Conservation (phyloP, 2,113 vertebrate genomes). For the Clarias magur region DNA sequence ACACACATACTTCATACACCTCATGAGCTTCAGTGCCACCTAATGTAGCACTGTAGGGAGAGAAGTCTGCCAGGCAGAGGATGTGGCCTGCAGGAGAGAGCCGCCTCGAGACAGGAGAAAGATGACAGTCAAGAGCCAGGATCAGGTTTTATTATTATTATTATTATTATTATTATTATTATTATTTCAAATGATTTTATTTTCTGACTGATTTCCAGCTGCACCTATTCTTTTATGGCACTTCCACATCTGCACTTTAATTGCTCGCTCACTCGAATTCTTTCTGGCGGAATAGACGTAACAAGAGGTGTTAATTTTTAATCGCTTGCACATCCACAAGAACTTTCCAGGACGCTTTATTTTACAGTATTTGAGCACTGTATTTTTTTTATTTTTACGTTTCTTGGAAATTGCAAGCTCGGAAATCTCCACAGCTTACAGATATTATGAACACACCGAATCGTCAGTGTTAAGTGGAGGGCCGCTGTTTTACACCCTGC, state of each 20-base stretch:
- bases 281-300: not conserved
- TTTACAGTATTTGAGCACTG: conserved; percentile 13
- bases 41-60: conserved; percentile 17
- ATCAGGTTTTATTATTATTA: not conserved
- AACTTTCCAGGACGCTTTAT: not conserved
- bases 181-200: not conserved
- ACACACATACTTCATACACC: conserved; percentile 9
- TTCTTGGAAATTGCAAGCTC: conserved; percentile 34
- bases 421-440: conserved; percentile 53
- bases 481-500: conserved; percentile 63
- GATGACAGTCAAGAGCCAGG: conserved; percentile 17
- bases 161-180: not conserved
- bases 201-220: not conserved
- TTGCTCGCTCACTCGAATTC: not conserved
- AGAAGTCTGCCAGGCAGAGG: conserved; percentile 9
- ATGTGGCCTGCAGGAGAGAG: conserved; percentile 32
- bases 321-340: conserved; percentile 5
- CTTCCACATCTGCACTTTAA: conserved; percentile 34
- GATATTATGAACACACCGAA: conserved; percentile 45
- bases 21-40: conserved; percentile 23
- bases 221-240: conserved; percentile 25
- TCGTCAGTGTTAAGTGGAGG: conserved; percentile 58
- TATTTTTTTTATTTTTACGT: conserved; percentile 22
- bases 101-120: conserved; percentile 30
- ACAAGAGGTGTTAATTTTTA: conserved; percentile 23